Evolutionary conservation across 2,888 invertebrate genomes (phyloP), one percentile per base, ranked within the genome.

Genomic region (Subacronicta megacephala): DNA sequence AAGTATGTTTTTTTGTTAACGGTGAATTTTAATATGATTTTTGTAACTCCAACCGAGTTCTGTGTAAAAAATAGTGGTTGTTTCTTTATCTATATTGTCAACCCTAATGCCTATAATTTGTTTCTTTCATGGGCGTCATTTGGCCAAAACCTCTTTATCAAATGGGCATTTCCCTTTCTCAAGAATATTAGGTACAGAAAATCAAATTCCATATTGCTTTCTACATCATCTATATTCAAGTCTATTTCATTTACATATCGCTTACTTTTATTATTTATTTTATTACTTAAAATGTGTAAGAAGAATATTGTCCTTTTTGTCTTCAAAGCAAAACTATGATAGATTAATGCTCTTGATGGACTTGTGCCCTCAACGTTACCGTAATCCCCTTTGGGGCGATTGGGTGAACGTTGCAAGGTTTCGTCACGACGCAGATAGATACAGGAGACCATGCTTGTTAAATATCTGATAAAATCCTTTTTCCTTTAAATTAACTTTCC

Each of bases 291-390:
- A 20, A 20, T 10, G 2, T 26, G 9, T 10, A 26, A 2, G 10
- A 26, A 26, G 26, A 10, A 26, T 26, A 26, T 26, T 46, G 51
- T 41, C 47, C 41, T 52, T 55, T 45, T 33, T 56, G 35, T n/a
- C 56, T 45, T 38, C 35, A 43, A 43, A 53, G 46, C 65, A 35
- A 50, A 69, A 56, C 61, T 57, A 57, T 70, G 44, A 52, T 57
- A 69, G 52, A 49, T 64, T 69, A 59, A 73, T 55, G 53, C 46
- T 57, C 38, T 42, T 57, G 45, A 41, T 44, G 43, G 45, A 40
- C 37, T 53, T 61, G 35, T 54, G 49, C 41, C 52, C 37, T 37
- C 40, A 41, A 35, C 13, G 40, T 62, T 56, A 42, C 33, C 23
- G 13, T 73, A 65, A 74, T 70, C 66, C 62, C 31, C 43, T 50